Evolutionary conservation across 30 jellyfish, hydroid and myxozoan genomes (phyloP), one percentile per base, ranked within the genome.

Genomic region (Calvadosia cruxmelitensis): DNA sequence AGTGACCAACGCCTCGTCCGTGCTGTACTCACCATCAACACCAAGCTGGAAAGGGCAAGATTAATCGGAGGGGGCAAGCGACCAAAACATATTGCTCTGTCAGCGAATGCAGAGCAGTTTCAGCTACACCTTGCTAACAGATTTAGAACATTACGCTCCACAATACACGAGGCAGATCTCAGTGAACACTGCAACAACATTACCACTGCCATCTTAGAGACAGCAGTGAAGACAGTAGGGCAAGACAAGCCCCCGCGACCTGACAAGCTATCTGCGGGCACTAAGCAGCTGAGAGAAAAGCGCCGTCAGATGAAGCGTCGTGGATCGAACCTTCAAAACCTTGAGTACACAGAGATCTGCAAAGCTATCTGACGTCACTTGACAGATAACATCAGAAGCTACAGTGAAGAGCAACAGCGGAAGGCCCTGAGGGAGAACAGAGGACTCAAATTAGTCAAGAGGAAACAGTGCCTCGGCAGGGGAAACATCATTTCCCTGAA

Each of bases 1-100:
- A 53, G 84, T 31, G 76, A 73, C 70, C 76, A 73, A 66, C 57
- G 84, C 57, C 30, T 73, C 77, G 35, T 73, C 67, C 69, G 79
- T 34, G 29, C 68, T 62, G 63, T 10, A n/a, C n/a, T n/a, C n/a
- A n/a, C n/a, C n/a, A n/a, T n/a, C n/a, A n/a, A n/a, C n/a, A n/a
- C n/a, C n/a, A 49, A 53, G 57, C 84, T 34, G 29, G 79, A 33
- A 73, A 23, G 69, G 34, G 57, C 84, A 73, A 73, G 63, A 73
- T 53, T 73, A 77, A 61, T 73, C 66, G 63, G 61, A 33, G 29
- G 77, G 10, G 66, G 3, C 77, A 73, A 31, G 63, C 77, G 49
- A 30, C 7, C 63, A 73, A 73, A 73, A 73, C 63, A 77, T 29
- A 50, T 53, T 7, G 84, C 84, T 5, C 64, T 73, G 34, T 53